Base-by-base conservation (phyloP, 2,113 vertebrate genomes). In the Eublepharis macularius region DNA sequence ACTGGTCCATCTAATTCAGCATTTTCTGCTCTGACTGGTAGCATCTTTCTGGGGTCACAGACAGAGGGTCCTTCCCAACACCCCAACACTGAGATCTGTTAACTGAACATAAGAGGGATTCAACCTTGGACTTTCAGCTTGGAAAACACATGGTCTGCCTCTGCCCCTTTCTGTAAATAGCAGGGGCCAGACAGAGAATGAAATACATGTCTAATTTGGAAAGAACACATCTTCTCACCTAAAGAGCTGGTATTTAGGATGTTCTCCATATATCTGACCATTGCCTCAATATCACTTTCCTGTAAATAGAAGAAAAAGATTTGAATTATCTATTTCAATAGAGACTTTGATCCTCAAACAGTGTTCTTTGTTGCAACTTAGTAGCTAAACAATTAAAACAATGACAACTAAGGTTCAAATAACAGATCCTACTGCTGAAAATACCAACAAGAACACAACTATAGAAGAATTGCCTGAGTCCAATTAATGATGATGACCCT, bases 211-310 rank as follows among this genome's bases (percentile, higher is more conserved):
- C 41, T 36, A 85, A 10, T 4, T 36, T 13, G 72, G 60, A 86
- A 89, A 13, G 85, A 34, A 1, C 1, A 47, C 0, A 32, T 36
- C 6, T 66, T 43, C 91, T 95, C 82, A 97, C 97, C 95, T 17
- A 84, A 63, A 17, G 94, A 91, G 19, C 92, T 93, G 1, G 83
- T 94, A 36, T 94, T 90, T 92, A 98, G 92, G 85, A 96, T 93
- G 0, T 93, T 89, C 93, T 98, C 96, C 96, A 98, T 94, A 93
- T 96, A 96, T 70, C 88, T 88, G 92, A 97, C 94, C 96, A 97
- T 94, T 3, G 96, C 97, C 82, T 97, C 96, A 1, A 93, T 80
- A 82, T 98, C 97, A 76, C 96, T 97, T 92, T 98, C 97, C 98
- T 98, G 94, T 81, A 72, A 80, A 78, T 49, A 88, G 72, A 92